Conservation (phyloP, 2,797 vertebrate species). For the Danio tinwini region DNA sequence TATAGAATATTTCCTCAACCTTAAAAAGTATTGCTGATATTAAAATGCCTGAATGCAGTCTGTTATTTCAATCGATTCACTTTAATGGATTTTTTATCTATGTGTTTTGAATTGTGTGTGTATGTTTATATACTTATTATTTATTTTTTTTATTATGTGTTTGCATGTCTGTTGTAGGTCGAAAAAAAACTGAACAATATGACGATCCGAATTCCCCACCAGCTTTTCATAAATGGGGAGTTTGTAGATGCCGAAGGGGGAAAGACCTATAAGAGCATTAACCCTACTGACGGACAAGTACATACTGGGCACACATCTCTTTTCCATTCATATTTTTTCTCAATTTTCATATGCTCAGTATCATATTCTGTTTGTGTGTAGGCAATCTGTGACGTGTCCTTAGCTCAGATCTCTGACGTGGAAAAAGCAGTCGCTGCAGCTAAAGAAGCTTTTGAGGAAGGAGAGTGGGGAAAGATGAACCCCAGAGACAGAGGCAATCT, state of each 20-base stretch:
- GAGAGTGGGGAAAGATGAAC: constrained; percentile 89
- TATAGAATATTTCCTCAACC: too few relatives aligned
- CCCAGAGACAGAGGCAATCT: constrained; percentile 85
- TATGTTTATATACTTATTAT: too few relatives aligned
- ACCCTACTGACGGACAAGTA: constrained; percentile 84
- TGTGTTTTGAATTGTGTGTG: neutral
- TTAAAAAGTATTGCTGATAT: too few relatives aligned
- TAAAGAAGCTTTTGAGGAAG: constrained; percentile 87
- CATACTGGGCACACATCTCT: neutral
- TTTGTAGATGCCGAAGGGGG: constrained; percentile 85
- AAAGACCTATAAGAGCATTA: constrained; percentile 85
- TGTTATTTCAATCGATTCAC: neutral
- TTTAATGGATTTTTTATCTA: too few relatives aligned
- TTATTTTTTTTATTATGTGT: neutral
- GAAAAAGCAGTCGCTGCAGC: constrained; percentile 85
- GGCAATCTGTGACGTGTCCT: constrained; percentile 87
- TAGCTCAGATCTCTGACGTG: constrained; percentile 84
- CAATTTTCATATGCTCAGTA: neutral
- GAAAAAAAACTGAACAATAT: constrained; percentile 83
- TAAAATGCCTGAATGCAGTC: too few relatives aligned
- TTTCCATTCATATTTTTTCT: neutral
- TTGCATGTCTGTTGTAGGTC: constrained; percentile 71
- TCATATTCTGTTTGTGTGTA: constrained; percentile 53
- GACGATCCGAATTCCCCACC: constrained; percentile 85
- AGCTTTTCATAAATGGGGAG: constrained; percentile 86